These are phyloP conservation scores for Oryzias curvinotus DNA, from an alignment of 2,113 vertebrate species.

Conservation along the genomic window DNA sequence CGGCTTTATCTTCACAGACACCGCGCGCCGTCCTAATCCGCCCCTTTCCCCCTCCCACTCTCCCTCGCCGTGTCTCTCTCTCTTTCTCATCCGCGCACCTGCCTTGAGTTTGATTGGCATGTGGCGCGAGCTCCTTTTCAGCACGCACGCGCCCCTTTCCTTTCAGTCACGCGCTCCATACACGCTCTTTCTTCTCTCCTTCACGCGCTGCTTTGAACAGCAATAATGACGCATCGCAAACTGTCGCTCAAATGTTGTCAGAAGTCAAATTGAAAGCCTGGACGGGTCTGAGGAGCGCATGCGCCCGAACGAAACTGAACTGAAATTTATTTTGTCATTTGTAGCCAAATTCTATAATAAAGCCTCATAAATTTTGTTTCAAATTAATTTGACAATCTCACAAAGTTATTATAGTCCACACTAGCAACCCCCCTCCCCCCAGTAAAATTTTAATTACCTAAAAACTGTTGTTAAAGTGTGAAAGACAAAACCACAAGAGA, in stretches of 20 bases:
- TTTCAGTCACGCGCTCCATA: not conserved
- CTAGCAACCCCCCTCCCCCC: not conserved
- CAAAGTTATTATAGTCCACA: not conserved
- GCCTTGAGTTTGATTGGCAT: slow-evolving; percentile 73
- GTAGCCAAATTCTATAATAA: too few relatives aligned
- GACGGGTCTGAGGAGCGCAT: not conserved
- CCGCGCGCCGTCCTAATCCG: slow-evolving; percentile 53
- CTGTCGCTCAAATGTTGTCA: slow-evolving; percentile 34
- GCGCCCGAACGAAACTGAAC: not conserved
- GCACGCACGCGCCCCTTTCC: not conserved
- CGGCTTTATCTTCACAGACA: slow-evolving; percentile 69
- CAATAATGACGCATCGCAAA: slow-evolving; percentile 51
- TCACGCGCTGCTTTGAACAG: slow-evolving; percentile 8
- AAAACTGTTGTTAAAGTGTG: slow-evolving; percentile 23
- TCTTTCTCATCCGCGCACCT: slow-evolving; percentile 28
- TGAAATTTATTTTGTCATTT: too few relatives aligned
- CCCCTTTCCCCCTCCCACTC: slow-evolving; percentile 29
- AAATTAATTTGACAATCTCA: not conserved
- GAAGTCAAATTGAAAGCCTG: slow-evolving; percentile 36
- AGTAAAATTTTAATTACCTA: slow-evolving; percentile 35
- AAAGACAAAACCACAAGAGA: slow-evolving; percentile 1
- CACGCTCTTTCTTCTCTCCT: not conserved
- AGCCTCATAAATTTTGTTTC: not conserved
- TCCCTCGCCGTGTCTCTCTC: slow-evolving; percentile 17
- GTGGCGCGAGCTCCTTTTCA: slow-evolving; percentile 53